A percentile compares a stretch with the other conserved stretches of the same genome.
These are phyloP conservation scores for Hypomecis atomaria DNA, from an alignment of 2,888 invertebrate species.

Conservation along the genomic window DNA sequence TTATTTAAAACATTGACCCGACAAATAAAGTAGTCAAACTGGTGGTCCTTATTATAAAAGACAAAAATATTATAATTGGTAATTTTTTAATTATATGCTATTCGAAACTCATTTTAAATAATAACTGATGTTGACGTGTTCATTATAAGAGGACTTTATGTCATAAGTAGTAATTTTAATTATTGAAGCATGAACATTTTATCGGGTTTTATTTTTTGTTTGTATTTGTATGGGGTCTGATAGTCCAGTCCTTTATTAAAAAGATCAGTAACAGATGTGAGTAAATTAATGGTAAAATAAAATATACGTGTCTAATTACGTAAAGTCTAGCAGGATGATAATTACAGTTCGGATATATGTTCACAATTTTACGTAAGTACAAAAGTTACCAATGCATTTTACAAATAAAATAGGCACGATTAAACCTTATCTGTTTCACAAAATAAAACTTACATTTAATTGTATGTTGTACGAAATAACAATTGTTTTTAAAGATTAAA, in stretches of 20 bases:
- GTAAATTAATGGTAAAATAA: not conserved
- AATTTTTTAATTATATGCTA: slow-evolving; percentile 14
- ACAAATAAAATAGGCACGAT: too few relatives aligned
- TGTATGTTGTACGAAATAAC: too few relatives aligned
- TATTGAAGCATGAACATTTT: slow-evolving; percentile 27
- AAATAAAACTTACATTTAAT: too few relatives aligned
- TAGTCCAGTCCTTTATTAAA: not conserved
- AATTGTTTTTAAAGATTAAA: too few relatives aligned
- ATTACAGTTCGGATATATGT: too few relatives aligned
- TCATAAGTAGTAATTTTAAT: slow-evolving; percentile 21
- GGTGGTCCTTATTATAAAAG: slow-evolving; percentile 78
- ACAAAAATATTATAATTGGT: slow-evolving; percentile 74
- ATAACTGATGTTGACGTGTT: slow-evolving; percentile 61
- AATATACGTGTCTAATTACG: too few relatives aligned
- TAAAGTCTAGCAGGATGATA: too few relatives aligned
- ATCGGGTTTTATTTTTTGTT: slow-evolving; percentile 24
- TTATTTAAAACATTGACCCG: slow-evolving; percentile 16
- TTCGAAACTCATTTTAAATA: slow-evolving; percentile 41
- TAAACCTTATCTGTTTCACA: too few relatives aligned
- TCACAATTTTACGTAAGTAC: too few relatives aligned
- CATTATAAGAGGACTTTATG: slow-evolving; percentile 39
- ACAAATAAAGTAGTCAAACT: slow-evolving; percentile 70
- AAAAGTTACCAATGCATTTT: too few relatives aligned
- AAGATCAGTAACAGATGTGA: slow-evolving; percentile 9
- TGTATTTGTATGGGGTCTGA: slow-evolving; percentile 13